These are phyloP conservation scores for Venustaconcha ellipsiformis DNA, from an alignment of 1,140 invertebrate species.

Conservation along the genomic window DNA sequence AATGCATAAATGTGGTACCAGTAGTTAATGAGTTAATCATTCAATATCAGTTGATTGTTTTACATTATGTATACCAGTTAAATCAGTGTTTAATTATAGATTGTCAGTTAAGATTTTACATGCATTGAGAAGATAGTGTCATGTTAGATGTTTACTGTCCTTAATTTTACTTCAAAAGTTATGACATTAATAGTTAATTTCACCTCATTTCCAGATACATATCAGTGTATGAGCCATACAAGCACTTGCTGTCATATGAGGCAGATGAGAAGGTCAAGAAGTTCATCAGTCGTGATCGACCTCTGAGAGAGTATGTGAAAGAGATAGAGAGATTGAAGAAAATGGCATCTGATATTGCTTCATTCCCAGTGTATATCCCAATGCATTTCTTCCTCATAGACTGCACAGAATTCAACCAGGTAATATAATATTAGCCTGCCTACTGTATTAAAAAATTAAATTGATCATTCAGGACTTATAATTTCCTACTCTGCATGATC, in stretches of 20 bases:
- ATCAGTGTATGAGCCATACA: slow-evolving; percentile 77
- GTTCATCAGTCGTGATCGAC: slow-evolving; percentile 74
- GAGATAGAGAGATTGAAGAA: slow-evolving; percentile 79
- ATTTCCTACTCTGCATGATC: no score
- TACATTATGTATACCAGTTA: no score
- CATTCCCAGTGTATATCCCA: slow-evolving; percentile 78
- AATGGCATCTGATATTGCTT: slow-evolving; percentile 81
- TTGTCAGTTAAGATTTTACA: no score
- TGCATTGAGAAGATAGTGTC: no score
- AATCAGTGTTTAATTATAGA: no score
- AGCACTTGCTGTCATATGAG: slow-evolving; percentile 78
- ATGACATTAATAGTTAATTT: no score
- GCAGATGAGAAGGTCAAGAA: slow-evolving; percentile 75
- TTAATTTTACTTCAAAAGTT: no score
- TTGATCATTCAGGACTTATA: no score
- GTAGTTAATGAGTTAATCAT: no score
- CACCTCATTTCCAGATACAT: slow-evolving; percentile 57
- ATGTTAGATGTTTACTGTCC: no score
- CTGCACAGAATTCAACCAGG: slow-evolving; percentile 67
- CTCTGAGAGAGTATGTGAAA: slow-evolving; percentile 63
- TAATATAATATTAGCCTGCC: slow-evolving; percentile 12
- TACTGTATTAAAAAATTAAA: not conserved
- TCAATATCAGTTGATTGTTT: no score
- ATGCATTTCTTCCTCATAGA: slow-evolving; percentile 81
- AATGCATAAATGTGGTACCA: no score